These are phyloP conservation scores for Tachypleus tridentatus DNA, from an alignment of 1,140 invertebrate genomes.

Conservation along the genomic window DNA sequence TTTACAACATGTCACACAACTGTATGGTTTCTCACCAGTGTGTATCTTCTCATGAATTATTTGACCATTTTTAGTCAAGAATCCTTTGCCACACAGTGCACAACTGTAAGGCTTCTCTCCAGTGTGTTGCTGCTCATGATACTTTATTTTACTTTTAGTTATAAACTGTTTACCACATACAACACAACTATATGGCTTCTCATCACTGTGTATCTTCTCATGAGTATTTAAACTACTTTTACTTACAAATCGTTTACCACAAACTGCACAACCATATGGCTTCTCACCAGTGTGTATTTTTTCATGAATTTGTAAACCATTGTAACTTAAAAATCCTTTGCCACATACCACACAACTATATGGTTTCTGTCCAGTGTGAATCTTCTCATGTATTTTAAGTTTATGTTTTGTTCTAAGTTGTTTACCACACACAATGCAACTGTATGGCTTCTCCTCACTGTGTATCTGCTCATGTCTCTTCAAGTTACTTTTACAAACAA, in stretches of 20 bases:
- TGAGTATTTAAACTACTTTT: neutral
- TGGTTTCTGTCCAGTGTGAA: neutral
- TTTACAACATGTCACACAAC: constrained; percentile 43
- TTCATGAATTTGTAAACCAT: neutral
- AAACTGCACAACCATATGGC: neutral
- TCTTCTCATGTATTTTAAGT: neutral
- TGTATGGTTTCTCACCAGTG: constrained; percentile 41
- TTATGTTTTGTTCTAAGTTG: neutral
- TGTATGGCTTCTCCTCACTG: neutral
- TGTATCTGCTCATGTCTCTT: neutral
- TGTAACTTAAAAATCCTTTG: neutral
- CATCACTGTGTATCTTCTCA: neutral
- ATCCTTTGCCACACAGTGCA: constrained; percentile 23
- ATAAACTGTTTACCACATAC: neutral
- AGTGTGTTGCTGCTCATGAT: constrained; percentile 38
- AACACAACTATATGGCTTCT: neutral
- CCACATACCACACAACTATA: neutral
- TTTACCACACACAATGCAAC: neutral
- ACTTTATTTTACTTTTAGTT: neutral
- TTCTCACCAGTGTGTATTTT: neutral
- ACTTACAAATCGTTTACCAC: neutral
- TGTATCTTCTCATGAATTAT: constrained; percentile 45
- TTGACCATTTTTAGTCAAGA: constrained; percentile 38
- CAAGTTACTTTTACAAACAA: neutral
- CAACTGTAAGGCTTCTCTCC: constrained; percentile 40